phyloP scores from a whole-genome alignment of 2,113 vertebrate species.

The Garra rufa region DNA sequence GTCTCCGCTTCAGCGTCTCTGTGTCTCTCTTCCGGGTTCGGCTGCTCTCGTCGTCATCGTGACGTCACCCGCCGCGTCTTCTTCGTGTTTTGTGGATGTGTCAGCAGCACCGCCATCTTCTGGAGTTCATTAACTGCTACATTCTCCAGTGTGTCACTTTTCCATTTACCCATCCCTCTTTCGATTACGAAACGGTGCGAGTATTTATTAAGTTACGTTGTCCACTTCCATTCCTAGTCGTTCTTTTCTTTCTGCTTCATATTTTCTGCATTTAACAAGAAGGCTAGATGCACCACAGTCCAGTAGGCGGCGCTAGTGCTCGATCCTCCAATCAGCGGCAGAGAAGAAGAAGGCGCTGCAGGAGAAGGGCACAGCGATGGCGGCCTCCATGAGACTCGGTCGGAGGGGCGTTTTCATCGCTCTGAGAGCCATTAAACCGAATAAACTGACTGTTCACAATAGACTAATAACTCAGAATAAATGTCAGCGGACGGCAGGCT shows the following conservation, averaged over 20 bases:
- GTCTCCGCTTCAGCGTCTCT: not conserved
- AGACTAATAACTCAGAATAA: not conserved
- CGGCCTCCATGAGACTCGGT: conserved; percentile 26
- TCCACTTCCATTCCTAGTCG: not conserved
- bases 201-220: not conserved
- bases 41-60: not conserved
- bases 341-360: not conserved
- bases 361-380: conserved; percentile 23
- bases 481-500: not conserved
- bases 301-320: not conserved
- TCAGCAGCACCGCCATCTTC: not conserved
- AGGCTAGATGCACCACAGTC: too few relatives aligned
- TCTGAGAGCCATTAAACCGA: not conserved
- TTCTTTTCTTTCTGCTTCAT: not conserved
- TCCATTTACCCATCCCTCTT: not conserved
- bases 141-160: not conserved
- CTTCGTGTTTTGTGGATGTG: not conserved
- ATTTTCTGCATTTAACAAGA: too few relatives aligned
- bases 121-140: not conserved
- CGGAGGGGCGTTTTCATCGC: not conserved
- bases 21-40: conserved; percentile 4
- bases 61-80: not conserved
- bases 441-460: accelerated
- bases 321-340: not conserved
- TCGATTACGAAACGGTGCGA: not conserved